These are phyloP conservation scores for Tenthredo mesomela DNA, from an alignment of 2,888 invertebrate species.

Conservation along the genomic window DNA sequence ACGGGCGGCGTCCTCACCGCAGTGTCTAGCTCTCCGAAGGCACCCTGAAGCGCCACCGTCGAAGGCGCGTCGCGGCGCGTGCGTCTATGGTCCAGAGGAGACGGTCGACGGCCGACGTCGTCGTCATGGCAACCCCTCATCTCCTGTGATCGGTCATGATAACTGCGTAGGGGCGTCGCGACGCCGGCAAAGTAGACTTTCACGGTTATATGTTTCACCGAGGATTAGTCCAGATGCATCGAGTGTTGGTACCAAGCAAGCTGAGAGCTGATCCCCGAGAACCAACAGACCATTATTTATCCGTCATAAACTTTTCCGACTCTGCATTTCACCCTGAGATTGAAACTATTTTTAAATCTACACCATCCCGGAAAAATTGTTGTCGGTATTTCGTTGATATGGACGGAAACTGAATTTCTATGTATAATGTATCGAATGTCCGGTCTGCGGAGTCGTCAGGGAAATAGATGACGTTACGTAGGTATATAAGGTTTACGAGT, in stretches of 20 bases:
- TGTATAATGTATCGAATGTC: background rate
- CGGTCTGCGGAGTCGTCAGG: background rate
- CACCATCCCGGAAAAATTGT: background rate
- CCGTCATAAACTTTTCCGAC: background rate
- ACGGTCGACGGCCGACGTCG: constrained; percentile 44
- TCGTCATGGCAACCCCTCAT: constrained; percentile 53
- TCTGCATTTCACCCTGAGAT: background rate
- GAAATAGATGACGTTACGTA: background rate
- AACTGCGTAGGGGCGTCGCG: constrained; percentile 34
- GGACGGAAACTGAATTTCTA: background rate
- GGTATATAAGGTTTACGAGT: constrained; percentile 5
- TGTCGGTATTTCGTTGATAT: background rate
- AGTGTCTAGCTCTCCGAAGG: constrained; percentile 60
- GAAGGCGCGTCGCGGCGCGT: constrained; percentile 49
- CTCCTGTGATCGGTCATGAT: constrained; percentile 34
- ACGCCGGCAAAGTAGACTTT: constrained; percentile 48
- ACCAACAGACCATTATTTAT: constrained; percentile 22
- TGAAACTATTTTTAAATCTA: background rate
- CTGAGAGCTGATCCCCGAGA: constrained; percentile 18
- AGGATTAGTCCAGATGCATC: constrained; percentile 41
- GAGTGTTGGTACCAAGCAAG: constrained; percentile 28
- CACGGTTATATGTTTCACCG: constrained; percentile 6
- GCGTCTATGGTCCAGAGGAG: constrained; percentile 46
- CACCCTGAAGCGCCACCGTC: constrained; percentile 49
- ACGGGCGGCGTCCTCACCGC: constrained; percentile 64